Base-by-base conservation (phyloP, 2,888 invertebrate genomes). In the Andrena hattorfiana region DNA sequence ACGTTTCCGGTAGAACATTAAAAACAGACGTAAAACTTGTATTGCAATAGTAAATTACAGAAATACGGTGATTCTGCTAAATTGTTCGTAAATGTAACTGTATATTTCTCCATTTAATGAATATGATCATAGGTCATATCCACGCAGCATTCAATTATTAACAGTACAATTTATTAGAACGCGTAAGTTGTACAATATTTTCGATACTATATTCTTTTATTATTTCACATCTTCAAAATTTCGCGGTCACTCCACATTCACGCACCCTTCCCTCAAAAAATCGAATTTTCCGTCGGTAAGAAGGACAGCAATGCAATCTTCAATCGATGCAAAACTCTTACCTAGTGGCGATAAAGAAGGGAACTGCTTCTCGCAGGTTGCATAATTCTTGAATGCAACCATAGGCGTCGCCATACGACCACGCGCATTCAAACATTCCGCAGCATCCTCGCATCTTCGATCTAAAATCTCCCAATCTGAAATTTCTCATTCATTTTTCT, bases 251-350 rank as follows among this genome's bases (percentile, higher is more conserved):
- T 8, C 2, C 10, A 10, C 3, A 13, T 42, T 51, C 20, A 2
- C 20, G 8, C 51, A 8, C 6, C 0, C 1, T 26, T 13, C 3
- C 10, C 8, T 10, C 0, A 5, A 1, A 6, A 23, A n/a, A 16
- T 0, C 5, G 1, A 16, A 32, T 10, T 23, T 28, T 10, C 64
- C 1, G 81, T 73, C 81, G 81, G 81, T 81, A 81, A 81, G 13
- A 23, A 7, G 23, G 28, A 2, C 16, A 16, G 6, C 8, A 13
- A 64, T 8, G 2, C 7, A 8, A 68, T 54, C 56, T 2, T 16
- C 67, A 13, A 28, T 28, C 62, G 81, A 49, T 68, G 16, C 2
- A 0, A 28, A 49, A 0, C 35, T 3, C 3, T 42, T 81, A 48
- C 54, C 54, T 5, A 0, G 0, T 6, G 4, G 0, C 2, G 81